phyloP scores from a whole-genome alignment of 1,140 invertebrate species.

The Calliphora vicina region DNA sequence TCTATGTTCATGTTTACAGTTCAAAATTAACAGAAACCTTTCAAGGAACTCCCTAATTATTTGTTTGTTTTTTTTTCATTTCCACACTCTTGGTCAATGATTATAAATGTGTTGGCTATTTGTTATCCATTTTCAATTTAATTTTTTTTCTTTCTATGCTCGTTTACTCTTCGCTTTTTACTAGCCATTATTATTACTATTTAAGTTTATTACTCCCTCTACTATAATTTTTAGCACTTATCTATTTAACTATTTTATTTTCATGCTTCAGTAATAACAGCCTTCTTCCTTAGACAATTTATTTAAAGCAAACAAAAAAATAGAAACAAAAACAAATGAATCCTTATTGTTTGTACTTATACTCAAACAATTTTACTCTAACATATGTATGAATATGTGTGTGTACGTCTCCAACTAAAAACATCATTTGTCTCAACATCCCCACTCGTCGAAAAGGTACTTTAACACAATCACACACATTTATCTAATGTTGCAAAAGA shows the following conservation, averaged over 20 bases:
- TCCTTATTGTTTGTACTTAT: neutral
- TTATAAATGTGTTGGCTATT: slow-evolving; percentile 22
- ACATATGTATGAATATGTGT: neutral
- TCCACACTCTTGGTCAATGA: neutral
- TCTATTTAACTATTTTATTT: slow-evolving; percentile 24
- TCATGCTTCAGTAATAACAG: slow-evolving; percentile 23
- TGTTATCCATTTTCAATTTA: neutral
- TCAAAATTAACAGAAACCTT: no score
- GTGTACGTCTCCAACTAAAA: no score
- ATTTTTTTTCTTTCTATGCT: neutral
- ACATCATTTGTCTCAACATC: slow-evolving; percentile 20
- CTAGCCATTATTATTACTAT: neutral
- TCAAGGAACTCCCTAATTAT: neutral
- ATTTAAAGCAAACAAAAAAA: neutral
- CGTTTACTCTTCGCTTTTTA: neutral
- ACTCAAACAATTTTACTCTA: neutral
- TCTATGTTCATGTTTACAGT: no score
- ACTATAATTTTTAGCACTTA: slow-evolving; percentile 12
- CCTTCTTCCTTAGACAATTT: neutral
- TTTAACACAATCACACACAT: slow-evolving; percentile 20
- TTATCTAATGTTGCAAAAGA: slow-evolving; percentile 22
- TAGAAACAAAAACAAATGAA: neutral
- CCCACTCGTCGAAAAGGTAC: slow-evolving; percentile 26
- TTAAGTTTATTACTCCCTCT: slow-evolving; percentile 19
- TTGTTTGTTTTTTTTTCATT: neutral